phyloP scores from a whole-genome alignment of 2,888 invertebrate genomes.

The Zele albiditarsus region DNA sequence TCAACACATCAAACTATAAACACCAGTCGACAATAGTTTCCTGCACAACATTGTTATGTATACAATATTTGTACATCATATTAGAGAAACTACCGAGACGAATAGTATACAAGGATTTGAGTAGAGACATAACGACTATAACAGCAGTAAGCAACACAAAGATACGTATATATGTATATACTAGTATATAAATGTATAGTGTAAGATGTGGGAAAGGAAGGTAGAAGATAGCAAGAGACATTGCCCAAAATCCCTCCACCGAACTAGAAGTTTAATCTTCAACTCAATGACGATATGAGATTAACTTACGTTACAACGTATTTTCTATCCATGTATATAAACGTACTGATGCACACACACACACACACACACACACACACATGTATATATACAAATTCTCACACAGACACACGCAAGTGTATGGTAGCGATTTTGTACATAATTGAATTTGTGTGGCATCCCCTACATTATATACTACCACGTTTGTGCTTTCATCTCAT shows the following conservation, averaged over 20 bases:
- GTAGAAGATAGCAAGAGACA: conserved; percentile 8
- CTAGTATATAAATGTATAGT: background rate
- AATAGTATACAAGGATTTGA: conserved; percentile 29
- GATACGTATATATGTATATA: background rate
- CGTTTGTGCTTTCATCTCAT: background rate
- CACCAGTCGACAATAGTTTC: conserved; percentile 37
- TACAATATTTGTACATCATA: conserved; percentile 36
- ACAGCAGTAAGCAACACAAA: conserved; percentile 7
- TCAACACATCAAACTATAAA: background rate
- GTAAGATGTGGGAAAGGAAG: conserved; percentile 7
- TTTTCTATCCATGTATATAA: background rate
- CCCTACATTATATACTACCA: background rate
- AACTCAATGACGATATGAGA: conserved; percentile 30
- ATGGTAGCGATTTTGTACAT: background rate
- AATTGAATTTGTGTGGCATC: conserved; percentile 1
- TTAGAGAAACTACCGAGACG: conserved; percentile 31
- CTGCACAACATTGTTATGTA: conserved; percentile 23
- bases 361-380: background rate
- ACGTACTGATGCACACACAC: too few relatives aligned
- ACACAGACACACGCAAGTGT: background rate
- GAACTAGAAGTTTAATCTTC: conserved; percentile 33
- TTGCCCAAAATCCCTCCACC: conserved; percentile 21
- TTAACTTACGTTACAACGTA: conserved; percentile 30
- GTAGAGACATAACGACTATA: background rate
- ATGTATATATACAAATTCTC: too few relatives aligned